Evolutionary conservation across 2,797 vertebrate genomes (phyloP).

Genomic region (Enoplosus armatus): DNA sequence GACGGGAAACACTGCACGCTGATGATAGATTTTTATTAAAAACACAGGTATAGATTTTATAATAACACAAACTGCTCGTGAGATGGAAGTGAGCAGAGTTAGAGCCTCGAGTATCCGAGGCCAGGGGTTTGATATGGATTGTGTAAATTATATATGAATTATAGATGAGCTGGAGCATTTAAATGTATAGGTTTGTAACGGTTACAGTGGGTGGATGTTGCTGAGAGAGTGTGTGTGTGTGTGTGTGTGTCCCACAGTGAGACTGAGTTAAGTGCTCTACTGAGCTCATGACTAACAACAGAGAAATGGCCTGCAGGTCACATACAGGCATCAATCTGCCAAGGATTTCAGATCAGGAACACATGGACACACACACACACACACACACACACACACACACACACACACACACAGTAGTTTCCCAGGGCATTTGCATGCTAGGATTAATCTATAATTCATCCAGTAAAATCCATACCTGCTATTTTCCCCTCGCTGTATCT

Average conservation of each 20-base stretch:
- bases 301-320: conserved; percentile 46
- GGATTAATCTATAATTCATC: conserved; percentile 66
- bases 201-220: neutral
- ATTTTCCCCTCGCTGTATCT: neutral
- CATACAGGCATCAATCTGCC: conserved; percentile 58
- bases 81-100: conserved; percentile 8
- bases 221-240: neutral
- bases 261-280: conserved; percentile 35
- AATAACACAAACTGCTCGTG: neutral
- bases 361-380: conserved; percentile 23
- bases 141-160: conserved; percentile 52
- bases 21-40: conserved; percentile 15
- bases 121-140: neutral
- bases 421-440: conserved; percentile 48
- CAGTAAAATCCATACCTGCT: conserved; percentile 54
- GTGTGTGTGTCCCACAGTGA: conserved; percentile 11
- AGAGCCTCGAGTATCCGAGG: accelerated
- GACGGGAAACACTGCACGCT: neutral
- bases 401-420: conserved; percentile 14
- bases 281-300: conserved; percentile 35
- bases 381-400: conserved; percentile 21
- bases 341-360: conserved; percentile 3
- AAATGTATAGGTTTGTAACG: conserved; percentile 24
- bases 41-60: conserved; percentile 34
- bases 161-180: conserved; percentile 46